phyloP scores from a whole-genome alignment of 2,113 vertebrate species.

The Oriolus oriolus region DNA sequence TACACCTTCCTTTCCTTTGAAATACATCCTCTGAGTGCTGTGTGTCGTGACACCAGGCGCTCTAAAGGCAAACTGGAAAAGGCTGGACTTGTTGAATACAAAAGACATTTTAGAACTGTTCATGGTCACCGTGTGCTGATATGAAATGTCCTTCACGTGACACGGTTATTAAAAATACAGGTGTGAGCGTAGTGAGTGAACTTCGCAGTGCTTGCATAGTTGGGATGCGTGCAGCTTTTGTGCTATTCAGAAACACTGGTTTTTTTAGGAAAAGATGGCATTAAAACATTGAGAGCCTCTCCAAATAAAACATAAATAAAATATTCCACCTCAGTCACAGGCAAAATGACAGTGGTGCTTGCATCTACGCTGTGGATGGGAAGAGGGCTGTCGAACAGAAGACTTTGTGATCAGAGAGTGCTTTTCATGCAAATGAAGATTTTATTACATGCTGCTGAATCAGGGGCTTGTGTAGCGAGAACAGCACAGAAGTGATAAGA shows the following conservation, averaged over 20 bases:
- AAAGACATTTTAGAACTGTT: constrained; percentile 3
- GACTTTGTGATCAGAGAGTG: constrained; percentile 48
- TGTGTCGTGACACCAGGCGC: background rate
- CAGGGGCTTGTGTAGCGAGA: constrained; percentile 58
- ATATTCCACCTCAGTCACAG: constrained; percentile 7
- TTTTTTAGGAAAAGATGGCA: background rate
- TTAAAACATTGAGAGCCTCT: background rate
- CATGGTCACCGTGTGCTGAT: constrained; percentile 11
- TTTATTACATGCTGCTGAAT: constrained; percentile 57
- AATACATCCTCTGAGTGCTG: background rate
- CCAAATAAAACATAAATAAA: background rate
- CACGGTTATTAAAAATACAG: background rate
- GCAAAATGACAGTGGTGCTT: background rate
- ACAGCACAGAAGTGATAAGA: constrained; percentile 40
- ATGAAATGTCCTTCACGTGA: background rate
- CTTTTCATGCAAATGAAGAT: constrained; percentile 63
- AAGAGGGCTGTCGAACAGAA: constrained; percentile 29
- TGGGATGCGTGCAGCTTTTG: background rate
- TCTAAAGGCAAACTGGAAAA: constrained; percentile 6
- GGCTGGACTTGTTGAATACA: background rate
- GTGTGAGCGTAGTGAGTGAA: background rate
- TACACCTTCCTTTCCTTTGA: constrained; percentile 26
- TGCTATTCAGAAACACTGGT: background rate
- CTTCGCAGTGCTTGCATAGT: background rate
- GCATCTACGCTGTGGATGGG: background rate